phyloP scores from a whole-genome alignment of 2,113 vertebrate genomes.

The Eonycteris spelaea region DNA sequence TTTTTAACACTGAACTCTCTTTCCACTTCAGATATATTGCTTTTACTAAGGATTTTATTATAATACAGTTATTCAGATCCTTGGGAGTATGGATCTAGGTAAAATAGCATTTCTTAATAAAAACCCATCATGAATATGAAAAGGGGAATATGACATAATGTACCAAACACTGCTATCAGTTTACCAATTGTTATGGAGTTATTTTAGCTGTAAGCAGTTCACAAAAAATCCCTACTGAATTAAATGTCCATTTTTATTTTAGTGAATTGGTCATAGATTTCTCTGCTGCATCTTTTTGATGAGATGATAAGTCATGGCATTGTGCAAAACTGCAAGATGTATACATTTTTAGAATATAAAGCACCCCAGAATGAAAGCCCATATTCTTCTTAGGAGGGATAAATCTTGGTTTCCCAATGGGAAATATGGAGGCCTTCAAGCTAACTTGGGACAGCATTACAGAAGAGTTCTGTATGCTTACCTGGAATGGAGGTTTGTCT shows the following conservation, averaged over 20 bases:
- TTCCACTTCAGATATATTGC: background rate
- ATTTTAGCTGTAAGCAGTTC: background rate
- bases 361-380: background rate
- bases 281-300: background rate
- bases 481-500: background rate
- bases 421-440: background rate
- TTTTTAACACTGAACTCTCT: background rate
- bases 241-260: constrained; percentile 14
- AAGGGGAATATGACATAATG: background rate
- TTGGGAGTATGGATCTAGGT: background rate
- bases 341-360: background rate
- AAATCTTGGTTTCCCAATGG: background rate
- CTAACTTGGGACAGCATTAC: background rate
- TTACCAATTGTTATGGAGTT: background rate
- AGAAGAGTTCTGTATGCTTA: background rate
- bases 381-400: background rate
- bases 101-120: constrained; percentile 2
- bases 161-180: background rate
- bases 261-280: background rate
- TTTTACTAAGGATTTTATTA: constrained; percentile 14
- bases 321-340: background rate
- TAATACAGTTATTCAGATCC: background rate
- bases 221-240: background rate
- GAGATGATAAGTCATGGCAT: background rate
- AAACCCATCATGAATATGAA: background rate